Conservation (phyloP, 2,888 invertebrate species). For the Drosophila rellima region DNA sequence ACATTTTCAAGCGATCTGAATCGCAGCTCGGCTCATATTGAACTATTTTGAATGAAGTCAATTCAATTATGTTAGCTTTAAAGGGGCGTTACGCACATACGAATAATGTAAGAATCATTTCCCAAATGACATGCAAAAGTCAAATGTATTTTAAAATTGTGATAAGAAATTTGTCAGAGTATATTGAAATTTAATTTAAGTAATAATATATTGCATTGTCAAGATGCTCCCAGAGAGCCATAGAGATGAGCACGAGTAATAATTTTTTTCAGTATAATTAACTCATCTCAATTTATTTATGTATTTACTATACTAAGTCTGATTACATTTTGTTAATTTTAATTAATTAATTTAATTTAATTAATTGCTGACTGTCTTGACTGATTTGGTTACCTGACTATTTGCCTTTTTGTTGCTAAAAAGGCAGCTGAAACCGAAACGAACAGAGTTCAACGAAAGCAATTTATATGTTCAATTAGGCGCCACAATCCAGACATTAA, state of each 20-base stretch:
- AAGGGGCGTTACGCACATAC: neutral
- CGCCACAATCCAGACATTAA: constrained; percentile 40
- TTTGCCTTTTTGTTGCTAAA: neutral
- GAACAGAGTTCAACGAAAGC: constrained; percentile 9
- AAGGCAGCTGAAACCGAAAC: neutral
- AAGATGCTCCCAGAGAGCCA: too few relatives aligned
- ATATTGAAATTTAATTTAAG: neutral
- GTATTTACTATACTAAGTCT: constrained; percentile 1
- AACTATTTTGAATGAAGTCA: constrained; percentile 1
- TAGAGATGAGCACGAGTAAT: too few relatives aligned
- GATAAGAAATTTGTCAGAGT: neutral
- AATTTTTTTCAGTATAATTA: too few relatives aligned
- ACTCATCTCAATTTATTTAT: neutral
- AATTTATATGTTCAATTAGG: constrained; percentile 39
- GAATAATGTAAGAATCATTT: neutral
- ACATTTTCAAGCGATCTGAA: constrained; percentile 3
- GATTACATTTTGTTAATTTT: constrained; percentile 34
- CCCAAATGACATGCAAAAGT: neutral
- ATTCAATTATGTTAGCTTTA: neutral
- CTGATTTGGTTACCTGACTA: constrained; percentile 39
- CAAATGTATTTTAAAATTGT: neutral
- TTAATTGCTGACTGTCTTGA: constrained; percentile 46
- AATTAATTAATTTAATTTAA: constrained; percentile 59
- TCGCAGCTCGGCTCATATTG: neutral
- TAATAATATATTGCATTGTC: too few relatives aligned